Percentiles rank a stretch among this genome's conserved stretches.
Conservation (phyloP, 30 jellyfish, hydroid and myxozoan genomes). For the Aurelia aurita region DNA sequence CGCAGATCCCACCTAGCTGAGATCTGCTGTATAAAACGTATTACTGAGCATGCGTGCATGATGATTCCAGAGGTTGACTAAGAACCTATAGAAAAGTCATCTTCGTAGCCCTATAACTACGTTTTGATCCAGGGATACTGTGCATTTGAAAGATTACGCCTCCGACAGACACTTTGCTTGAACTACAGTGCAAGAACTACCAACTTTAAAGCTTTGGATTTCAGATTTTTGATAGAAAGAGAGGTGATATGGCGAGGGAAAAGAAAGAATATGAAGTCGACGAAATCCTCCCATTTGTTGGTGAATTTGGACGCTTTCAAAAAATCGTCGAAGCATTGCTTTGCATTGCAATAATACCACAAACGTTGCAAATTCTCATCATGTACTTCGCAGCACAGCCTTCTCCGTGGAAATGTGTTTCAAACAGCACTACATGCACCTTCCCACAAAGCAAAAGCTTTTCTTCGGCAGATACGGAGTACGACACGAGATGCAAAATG, state of each 20-base stretch:
- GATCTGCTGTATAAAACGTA: too few species aligned
- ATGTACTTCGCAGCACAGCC: constrained; percentile 82
- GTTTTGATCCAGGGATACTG: too few species aligned
- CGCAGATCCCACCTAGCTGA: too few species aligned
- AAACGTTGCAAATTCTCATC: constrained; percentile 63
- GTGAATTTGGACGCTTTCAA: constrained; percentile 81
- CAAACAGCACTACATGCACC: constrained; percentile 27
- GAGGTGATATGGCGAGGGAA: constrained; percentile 15
- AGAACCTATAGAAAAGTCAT: too few species aligned
- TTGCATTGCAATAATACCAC: constrained; percentile 69
- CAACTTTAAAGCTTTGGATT: neutral
- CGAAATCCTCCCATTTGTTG: constrained; percentile 63
- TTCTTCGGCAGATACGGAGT: constrained; percentile 3
- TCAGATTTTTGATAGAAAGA: neutral
- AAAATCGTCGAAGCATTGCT: constrained; percentile 49
- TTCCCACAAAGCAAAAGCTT: constrained; percentile 37
- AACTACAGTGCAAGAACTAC: too few species aligned
- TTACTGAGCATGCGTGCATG: too few species aligned
- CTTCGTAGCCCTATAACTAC: too few species aligned
- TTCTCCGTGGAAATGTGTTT: constrained; percentile 83
- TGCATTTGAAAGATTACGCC: too few species aligned
- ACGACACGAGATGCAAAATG: constrained; percentile 64
- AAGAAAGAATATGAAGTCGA: constrained; percentile 63
- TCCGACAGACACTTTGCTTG: too few species aligned
- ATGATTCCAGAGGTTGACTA: too few species aligned